Evolutionary conservation across 2,113 vertebrate species (phyloP).

Genomic region (Antechinus flavipes): DNA sequence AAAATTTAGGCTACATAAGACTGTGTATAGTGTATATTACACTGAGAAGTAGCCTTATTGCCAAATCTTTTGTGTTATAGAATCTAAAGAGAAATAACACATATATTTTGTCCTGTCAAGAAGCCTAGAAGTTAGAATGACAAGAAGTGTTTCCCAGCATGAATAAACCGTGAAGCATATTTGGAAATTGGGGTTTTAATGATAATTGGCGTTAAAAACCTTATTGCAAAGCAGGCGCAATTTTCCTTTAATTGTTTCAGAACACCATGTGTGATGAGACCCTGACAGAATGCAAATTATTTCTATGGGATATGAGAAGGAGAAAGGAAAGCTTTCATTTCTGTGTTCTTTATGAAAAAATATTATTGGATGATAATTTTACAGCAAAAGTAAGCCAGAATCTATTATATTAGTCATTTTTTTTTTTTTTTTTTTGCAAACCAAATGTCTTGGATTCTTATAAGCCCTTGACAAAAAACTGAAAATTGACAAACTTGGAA

Average conservation of each 20-base stretch:
- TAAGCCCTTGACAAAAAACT: background rate
- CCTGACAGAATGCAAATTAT: slow-evolving; percentile 82
- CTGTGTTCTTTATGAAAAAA: slow-evolving; percentile 54
- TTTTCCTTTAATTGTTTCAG: slow-evolving; percentile 84
- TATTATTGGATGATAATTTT: slow-evolving; percentile 2
- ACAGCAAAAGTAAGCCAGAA: background rate
- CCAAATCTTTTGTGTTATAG: background rate
- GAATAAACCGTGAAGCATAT: slow-evolving; percentile 78
- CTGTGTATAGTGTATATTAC: background rate
- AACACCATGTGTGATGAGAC: slow-evolving; percentile 78
- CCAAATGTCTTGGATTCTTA: background rate
- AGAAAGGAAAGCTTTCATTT: slow-evolving; percentile 54
- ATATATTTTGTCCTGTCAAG: slow-evolving; percentile 59
- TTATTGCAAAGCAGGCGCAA: slow-evolving; percentile 83
- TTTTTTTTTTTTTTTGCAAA: background rate
- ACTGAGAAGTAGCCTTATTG: background rate
- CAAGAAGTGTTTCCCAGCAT: slow-evolving; percentile 60
- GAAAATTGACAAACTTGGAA: background rate
- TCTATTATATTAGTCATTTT: background rate
- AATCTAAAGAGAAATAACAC: slow-evolving; percentile 56
- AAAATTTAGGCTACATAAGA: background rate
- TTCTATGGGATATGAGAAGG: slow-evolving; percentile 67
- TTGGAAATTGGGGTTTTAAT: slow-evolving; percentile 81
- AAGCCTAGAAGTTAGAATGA: slow-evolving; percentile 74
- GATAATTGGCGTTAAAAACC: slow-evolving; percentile 80